A percentile compares a stretch with the other conserved stretches of the same genome.
Conservation (phyloP, 1,140 invertebrate species). For the Drosophila bipectinata region DNA sequence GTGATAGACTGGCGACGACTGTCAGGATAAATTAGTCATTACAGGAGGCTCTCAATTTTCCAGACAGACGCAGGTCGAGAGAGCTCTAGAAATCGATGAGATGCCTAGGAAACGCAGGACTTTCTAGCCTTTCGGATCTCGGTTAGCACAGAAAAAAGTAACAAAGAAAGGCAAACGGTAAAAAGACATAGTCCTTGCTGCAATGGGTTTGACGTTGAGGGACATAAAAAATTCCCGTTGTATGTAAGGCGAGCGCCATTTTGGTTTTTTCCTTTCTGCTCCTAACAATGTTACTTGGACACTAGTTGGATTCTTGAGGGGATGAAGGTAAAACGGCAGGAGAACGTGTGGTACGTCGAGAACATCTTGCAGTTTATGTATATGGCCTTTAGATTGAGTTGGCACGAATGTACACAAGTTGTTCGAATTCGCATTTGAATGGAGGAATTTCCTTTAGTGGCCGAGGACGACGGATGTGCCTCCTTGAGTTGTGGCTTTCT, state of each 20-base stretch:
- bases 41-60: constrained; percentile 51
- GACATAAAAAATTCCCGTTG: constrained; percentile 79
- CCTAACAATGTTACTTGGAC: constrained; percentile 60
- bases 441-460: constrained; percentile 68
- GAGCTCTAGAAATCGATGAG: constrained; percentile 55
- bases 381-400: constrained; percentile 79
- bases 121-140: background rate
- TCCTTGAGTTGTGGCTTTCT: constrained; percentile 42
- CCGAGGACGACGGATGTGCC: constrained; percentile 57
- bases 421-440: constrained; percentile 69
- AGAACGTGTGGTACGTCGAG: constrained; percentile 45
- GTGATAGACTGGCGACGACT: constrained; percentile 33
- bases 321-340: constrained; percentile 10
- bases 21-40: constrained; percentile 69
- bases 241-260: constrained; percentile 43
- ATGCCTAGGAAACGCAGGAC: constrained; percentile 22
- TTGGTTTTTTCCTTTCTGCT: constrained; percentile 7
- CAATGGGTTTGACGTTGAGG: constrained; percentile 78
- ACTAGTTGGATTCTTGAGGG: constrained; percentile 26
- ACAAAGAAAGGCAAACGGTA: constrained; percentile 10
- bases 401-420: constrained; percentile 64
- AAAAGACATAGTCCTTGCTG: constrained; percentile 37
- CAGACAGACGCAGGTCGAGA: constrained; percentile 32
- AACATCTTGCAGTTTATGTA: constrained; percentile 72
- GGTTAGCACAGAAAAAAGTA: background rate